Conservation (phyloP, 1,140 invertebrate species). For the Theocolax elegans region DNA sequence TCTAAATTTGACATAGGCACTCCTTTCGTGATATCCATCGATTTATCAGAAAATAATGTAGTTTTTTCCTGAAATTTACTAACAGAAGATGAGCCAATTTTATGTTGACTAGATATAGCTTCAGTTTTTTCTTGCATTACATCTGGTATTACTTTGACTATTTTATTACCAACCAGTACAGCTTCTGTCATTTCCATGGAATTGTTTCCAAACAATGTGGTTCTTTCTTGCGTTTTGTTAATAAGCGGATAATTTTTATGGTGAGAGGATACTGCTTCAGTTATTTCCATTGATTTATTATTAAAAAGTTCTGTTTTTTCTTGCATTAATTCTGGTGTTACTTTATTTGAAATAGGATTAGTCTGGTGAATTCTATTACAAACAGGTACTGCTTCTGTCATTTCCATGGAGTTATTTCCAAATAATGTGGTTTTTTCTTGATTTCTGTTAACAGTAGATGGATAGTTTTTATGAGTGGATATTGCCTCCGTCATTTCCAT, state of each 20-base stretch:
- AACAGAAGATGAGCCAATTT: not conserved
- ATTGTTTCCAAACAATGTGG: not conserved
- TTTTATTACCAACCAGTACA: not conserved
- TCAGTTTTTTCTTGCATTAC: conserved; percentile 15
- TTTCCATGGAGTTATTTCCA: conserved; percentile 2
- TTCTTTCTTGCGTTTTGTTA: not conserved
- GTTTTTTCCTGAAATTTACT: conserved; percentile 7
- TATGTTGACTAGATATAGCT: not conserved
- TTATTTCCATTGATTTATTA: conserved; percentile 33
- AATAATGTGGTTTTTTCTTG: conserved; percentile 10
- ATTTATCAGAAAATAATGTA: conserved; percentile 5
- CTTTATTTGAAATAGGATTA: not conserved
- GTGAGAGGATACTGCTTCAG: not conserved
- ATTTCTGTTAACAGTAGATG: too few relatives aligned
- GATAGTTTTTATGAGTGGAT: not conserved
- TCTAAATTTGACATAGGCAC: not conserved
- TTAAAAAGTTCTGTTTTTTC: conserved; percentile 32
- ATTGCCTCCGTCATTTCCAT: not conserved
- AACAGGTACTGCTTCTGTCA: not conserved
- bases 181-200: not conserved
- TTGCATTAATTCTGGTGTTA: not conserved
- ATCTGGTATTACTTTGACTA: not conserved
- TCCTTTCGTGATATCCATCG: conserved; percentile 6
- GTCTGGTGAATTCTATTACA: not conserved
- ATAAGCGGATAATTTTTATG: too few relatives aligned